Evolutionary conservation across 1,140 invertebrate species (phyloP).

Genomic region (Vanessa tameamea): DNA sequence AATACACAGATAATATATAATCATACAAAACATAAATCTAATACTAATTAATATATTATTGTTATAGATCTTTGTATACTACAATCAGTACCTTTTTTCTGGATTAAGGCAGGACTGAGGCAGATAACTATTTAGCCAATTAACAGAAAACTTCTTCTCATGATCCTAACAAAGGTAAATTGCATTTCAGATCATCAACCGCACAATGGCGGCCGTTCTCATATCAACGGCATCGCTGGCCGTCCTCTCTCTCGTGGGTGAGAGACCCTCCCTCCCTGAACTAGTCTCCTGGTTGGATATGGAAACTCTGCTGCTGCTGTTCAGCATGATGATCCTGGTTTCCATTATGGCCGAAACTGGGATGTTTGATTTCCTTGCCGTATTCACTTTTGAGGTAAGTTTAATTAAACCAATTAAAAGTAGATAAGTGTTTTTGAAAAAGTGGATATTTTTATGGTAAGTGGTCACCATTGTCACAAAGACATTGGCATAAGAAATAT

Average conservation of each 20-base stretch:
- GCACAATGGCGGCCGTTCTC: conserved; percentile 91
- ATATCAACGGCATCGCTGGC: conserved; percentile 89
- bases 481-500: too few species aligned
- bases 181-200: conserved; percentile 83
- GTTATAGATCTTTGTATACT: too few species aligned
- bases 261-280: conserved; percentile 87
- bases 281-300: conserved; percentile 93
- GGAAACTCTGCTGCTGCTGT: conserved; percentile 91
- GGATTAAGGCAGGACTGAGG: too few species aligned
- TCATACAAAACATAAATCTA: too few species aligned
- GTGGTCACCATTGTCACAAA: too few species aligned
- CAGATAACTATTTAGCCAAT: too few species aligned
- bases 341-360: conserved; percentile 94
- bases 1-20: too few species aligned
- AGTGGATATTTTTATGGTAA: too few species aligned
- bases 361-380: conserved; percentile 93
- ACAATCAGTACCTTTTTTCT: too few species aligned
- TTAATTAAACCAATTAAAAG: background rate
- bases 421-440: too few species aligned
- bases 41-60: too few species aligned
- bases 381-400: conserved; percentile 86
- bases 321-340: conserved; percentile 96
- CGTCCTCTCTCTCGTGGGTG: conserved; percentile 86
- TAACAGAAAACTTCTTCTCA: too few species aligned
- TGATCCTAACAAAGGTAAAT: background rate